These are phyloP conservation scores for Myotis davidii DNA, from an alignment of 2,113 vertebrate species.

Conservation along the genomic window DNA sequence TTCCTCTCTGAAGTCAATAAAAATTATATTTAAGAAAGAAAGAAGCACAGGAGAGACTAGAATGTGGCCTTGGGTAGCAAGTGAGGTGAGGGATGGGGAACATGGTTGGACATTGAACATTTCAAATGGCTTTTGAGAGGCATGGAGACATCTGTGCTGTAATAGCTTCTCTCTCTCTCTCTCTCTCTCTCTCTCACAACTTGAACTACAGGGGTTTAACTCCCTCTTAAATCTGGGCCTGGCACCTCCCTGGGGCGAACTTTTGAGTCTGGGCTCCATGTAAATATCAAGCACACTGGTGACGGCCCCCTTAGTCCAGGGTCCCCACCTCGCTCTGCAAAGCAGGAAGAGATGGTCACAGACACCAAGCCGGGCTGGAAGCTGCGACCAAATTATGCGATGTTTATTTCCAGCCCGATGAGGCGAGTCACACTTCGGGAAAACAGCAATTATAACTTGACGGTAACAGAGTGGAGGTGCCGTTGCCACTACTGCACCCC, in stretches of 20 bases:
- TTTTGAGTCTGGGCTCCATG: not conserved
- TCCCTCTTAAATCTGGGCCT: not conserved
- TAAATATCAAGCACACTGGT: not conserved
- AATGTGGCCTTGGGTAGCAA: not conserved
- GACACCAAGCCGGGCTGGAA: not conserved
- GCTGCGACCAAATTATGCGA: not conserved
- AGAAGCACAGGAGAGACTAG: not conserved
- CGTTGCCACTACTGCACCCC: not conserved
- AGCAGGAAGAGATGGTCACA: not conserved
- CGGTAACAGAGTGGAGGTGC: not conserved
- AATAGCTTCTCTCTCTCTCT: not conserved
- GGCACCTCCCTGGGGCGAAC: not conserved
- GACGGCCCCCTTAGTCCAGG: not conserved
- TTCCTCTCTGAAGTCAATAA: too few relatives aligned
- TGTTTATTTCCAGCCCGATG: constrained; percentile 54
- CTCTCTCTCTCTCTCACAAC: not conserved
- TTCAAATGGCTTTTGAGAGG: not conserved
- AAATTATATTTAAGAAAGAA: too few relatives aligned
- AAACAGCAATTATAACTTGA: constrained; percentile 35
- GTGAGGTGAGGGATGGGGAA: not conserved
- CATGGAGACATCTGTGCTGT: not conserved
- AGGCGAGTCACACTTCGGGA: constrained; percentile 32
- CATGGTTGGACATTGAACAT: not conserved
- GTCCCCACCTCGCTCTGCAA: not conserved
- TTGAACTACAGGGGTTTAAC: too few relatives aligned